These are phyloP conservation scores for Bugula neritina DNA, from an alignment of 2,888 invertebrate genomes.

Conservation along the genomic window DNA sequence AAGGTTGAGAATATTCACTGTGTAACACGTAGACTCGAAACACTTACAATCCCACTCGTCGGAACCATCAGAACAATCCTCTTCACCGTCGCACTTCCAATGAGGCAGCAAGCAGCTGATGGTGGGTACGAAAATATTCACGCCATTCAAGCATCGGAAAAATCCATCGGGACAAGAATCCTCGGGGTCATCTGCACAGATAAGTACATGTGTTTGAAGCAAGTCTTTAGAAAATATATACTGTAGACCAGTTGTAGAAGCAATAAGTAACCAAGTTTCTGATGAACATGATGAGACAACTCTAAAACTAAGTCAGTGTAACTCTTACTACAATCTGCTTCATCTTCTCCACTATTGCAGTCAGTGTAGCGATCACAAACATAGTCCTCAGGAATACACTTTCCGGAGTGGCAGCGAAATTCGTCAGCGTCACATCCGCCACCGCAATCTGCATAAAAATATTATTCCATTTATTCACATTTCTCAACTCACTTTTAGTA, in stretches of 20 bases:
- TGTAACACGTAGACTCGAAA: background rate
- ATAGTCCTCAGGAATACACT: background rate
- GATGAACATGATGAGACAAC: too few species aligned
- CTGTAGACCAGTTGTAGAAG: too few species aligned
- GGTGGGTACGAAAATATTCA: background rate
- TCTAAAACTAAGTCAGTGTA: too few species aligned
- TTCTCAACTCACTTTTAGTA: too few species aligned
- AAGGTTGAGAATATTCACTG: too few species aligned
- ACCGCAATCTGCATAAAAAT: too few species aligned
- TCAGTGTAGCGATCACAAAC: background rate
- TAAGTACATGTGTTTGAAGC: too few species aligned
- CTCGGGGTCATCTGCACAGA: too few species aligned
- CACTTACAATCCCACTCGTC: background rate
- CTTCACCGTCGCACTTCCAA: constrained; percentile 20
- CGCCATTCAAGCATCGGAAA: background rate
- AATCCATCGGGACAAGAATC: background rate
- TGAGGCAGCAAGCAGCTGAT: background rate
- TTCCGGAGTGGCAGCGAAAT: constrained; percentile 4
- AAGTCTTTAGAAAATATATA: too few species aligned
- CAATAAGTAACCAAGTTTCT: too few species aligned
- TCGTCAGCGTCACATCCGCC: background rate
- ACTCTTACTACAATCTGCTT: constrained; percentile 2
- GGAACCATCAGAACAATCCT: constrained; percentile 13
- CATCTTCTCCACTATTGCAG: constrained; percentile 1
- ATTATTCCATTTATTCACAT: too few species aligned